Conservation (phyloP, 1,140 invertebrate genomes). For the Megalopta genalis region DNA sequence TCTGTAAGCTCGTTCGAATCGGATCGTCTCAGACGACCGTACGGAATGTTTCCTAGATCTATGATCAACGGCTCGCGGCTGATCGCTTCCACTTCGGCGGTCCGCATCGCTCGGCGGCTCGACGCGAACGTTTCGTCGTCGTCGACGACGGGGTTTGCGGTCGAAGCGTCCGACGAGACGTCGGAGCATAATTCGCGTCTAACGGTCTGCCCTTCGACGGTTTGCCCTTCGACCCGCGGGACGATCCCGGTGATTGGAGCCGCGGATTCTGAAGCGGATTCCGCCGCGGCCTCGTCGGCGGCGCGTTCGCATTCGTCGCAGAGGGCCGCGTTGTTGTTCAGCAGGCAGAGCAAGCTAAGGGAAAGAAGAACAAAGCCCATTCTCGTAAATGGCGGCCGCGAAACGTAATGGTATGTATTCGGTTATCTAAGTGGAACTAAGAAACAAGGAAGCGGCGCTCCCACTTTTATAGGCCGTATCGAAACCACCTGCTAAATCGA, state of each 20-base stretch:
- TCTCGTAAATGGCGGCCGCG: neutral
- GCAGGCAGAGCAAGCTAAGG: neutral
- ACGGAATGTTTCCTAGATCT: neutral
- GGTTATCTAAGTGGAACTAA: conserved; percentile 19
- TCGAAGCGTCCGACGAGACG: too few relatives aligned
- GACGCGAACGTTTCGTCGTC: neutral
- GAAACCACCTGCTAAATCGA: conserved; percentile 36
- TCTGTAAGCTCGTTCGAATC: neutral
- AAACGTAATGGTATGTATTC: neutral
- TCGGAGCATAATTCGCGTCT: neutral
- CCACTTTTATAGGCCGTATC: conserved; percentile 55
- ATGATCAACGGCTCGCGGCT: neutral
- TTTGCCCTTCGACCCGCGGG: too few relatives aligned
- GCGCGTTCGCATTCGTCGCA: neutral
- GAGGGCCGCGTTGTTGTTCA: neutral
- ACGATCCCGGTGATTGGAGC: too few relatives aligned
- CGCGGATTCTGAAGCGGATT: too few relatives aligned
- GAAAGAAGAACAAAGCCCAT: conserved; percentile 18
- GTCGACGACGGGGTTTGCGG: too few relatives aligned
- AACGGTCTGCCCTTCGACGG: too few relatives aligned
- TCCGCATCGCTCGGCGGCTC: neutral
- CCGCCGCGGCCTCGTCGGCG: too few relatives aligned
- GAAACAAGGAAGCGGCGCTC: conserved; percentile 10
- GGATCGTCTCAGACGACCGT: neutral
- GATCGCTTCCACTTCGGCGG: neutral